Conservation (phyloP, 2,888 invertebrate genomes). For the Melanchra persicariae region DNA sequence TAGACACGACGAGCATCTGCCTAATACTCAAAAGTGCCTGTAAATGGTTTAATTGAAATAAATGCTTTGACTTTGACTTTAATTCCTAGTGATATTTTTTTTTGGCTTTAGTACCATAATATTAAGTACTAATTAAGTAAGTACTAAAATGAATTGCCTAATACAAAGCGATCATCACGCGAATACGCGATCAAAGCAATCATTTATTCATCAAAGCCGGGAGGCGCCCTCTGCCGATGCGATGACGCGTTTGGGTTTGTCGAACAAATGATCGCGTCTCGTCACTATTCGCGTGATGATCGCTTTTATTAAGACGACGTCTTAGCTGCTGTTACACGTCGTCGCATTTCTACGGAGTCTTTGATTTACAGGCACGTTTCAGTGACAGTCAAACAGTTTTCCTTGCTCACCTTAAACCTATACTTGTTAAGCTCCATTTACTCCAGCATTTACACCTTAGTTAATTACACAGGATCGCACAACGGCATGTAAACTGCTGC, state of each 20-base stretch:
- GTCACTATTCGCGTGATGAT: no score
- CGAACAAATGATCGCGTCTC: background rate
- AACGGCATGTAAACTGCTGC: background rate
- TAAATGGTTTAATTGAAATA: no score
- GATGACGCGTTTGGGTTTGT: background rate
- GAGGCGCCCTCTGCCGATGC: background rate
- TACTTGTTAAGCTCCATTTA: background rate
- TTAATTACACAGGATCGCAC: slow-evolving; percentile 20
- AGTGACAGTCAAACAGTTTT: background rate
- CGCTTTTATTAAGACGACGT: no score
- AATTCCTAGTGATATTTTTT: no score
- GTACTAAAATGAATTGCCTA: no score
- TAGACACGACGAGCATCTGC: no score
- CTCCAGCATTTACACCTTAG: background rate
- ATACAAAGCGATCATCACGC: background rate
- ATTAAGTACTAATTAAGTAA: no score
- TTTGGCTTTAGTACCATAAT: no score
- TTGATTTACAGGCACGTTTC: background rate
- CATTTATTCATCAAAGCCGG: background rate
- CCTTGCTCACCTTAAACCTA: background rate
- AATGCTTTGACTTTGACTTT: no score
- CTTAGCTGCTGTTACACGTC: no score
- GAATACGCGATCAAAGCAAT: background rate
- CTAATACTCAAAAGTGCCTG: no score
- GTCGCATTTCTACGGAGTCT: no score